These are phyloP conservation scores for Plusia festucae DNA, from an alignment of 2,888 invertebrate species.

Conservation along the genomic window DNA sequence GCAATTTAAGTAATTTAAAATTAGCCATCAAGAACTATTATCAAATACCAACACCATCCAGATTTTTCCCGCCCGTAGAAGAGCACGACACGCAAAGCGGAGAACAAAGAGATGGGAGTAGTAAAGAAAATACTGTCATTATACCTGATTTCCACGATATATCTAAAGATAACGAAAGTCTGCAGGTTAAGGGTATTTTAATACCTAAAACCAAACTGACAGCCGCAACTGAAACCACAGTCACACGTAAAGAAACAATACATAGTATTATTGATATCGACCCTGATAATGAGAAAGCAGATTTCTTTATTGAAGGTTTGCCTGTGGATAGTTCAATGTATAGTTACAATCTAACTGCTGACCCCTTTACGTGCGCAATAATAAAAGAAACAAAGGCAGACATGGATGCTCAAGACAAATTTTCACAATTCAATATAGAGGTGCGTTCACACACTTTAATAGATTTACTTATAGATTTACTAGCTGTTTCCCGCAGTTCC, in stretches of 20 bases:
- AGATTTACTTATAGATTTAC: too few species aligned
- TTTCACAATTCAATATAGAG: slow-evolving; percentile 77
- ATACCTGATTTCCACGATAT: slow-evolving; percentile 56
- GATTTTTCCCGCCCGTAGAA: slow-evolving; percentile 70
- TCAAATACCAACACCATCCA: slow-evolving; percentile 65
- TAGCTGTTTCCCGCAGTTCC: too few species aligned
- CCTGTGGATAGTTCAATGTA: slow-evolving; percentile 55
- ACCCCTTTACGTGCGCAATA: slow-evolving; percentile 63
- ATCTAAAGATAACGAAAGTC: slow-evolving; percentile 53
- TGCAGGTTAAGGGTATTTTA: slow-evolving; percentile 63
- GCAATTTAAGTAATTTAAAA: slow-evolving; percentile 39
- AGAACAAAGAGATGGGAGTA: slow-evolving; percentile 55
- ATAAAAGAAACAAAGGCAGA: slow-evolving; percentile 66
- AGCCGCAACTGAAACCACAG: slow-evolving; percentile 7
- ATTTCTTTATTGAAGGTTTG: slow-evolving; percentile 72
- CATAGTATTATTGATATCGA: slow-evolving; percentile 51
- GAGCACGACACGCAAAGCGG: slow-evolving; percentile 61
- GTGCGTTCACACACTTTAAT: too few species aligned
- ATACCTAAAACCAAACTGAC: slow-evolving; percentile 45
- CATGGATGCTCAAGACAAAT: slow-evolving; percentile 75
- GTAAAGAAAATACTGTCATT: slow-evolving; percentile 61
- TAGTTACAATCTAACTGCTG: slow-evolving; percentile 64
- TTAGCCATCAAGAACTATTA: slow-evolving; percentile 62
- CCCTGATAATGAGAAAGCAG: slow-evolving; percentile 65
- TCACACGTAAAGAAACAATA: slow-evolving; percentile 22